Evolutionary conservation across 2,888 invertebrate genomes (phyloP).

Genomic region (Boloria euphrosyne): DNA sequence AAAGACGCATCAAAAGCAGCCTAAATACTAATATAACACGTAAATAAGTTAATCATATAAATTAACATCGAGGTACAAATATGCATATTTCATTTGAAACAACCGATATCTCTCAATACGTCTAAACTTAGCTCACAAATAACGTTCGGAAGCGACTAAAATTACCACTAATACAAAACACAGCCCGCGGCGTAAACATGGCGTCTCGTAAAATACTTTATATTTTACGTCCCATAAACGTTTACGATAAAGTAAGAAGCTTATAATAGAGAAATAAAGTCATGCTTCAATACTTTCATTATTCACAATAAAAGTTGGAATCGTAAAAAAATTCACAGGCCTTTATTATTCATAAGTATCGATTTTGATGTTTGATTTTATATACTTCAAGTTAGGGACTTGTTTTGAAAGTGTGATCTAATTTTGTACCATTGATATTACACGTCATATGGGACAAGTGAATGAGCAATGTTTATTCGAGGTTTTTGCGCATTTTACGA

Average conservation of each 20-base stretch:
- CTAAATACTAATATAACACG: background rate
- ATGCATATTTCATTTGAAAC: slow-evolving; percentile 7
- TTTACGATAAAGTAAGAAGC: slow-evolving; percentile 37
- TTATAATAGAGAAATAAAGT: slow-evolving; percentile 35
- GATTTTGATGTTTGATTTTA: slow-evolving; percentile 18
- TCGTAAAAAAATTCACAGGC: slow-evolving; percentile 34
- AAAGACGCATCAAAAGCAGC: background rate
- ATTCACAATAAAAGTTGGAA: slow-evolving; percentile 34
- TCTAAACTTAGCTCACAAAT: slow-evolving; percentile 19
- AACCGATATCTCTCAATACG: slow-evolving; percentile 11
- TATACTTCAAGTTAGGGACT: slow-evolving; percentile 6
- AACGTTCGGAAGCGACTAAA: slow-evolving; percentile 33
- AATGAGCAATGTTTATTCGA: too few relatives aligned
- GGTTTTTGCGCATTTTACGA: too few relatives aligned
- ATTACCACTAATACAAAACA: slow-evolving; percentile 38
- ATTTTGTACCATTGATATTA: too few relatives aligned
- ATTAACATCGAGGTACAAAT: slow-evolving; percentile 5
- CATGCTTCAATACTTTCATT: slow-evolving; percentile 31
- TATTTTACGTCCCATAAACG: slow-evolving; percentile 41
- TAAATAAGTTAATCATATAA: slow-evolving; percentile 2
- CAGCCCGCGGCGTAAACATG: slow-evolving; percentile 36
- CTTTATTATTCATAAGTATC: slow-evolving; percentile 24
- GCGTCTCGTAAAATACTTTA: slow-evolving; percentile 39
- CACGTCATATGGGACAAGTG: too few relatives aligned
- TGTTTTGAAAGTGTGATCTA: too few relatives aligned